A percentile compares a stretch with the other conserved stretches of the same genome.
Evolutionary conservation across 2,113 vertebrate genomes (phyloP).

Genomic region (Riparia riparia): DNA sequence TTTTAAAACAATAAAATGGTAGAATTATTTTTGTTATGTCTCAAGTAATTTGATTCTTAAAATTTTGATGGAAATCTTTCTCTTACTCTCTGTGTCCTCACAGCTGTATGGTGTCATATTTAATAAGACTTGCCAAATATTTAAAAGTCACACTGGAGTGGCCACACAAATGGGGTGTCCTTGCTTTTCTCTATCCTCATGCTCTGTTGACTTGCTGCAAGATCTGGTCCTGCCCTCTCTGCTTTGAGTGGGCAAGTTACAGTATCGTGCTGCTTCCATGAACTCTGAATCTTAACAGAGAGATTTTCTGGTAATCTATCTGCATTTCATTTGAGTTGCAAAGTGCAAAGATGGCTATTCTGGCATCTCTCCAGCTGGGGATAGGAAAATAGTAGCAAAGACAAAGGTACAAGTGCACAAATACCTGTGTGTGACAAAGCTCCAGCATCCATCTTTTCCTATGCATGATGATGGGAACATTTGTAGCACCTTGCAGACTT

Average conservation of each 20-base stretch:
- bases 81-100: not conserved
- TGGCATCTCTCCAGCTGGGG: not conserved
- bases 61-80: not conserved
- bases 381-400: not conserved
- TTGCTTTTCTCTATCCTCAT: not conserved
- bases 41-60: not conserved
- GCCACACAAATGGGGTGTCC: not conserved
- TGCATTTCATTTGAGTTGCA: not conserved
- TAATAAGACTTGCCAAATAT: not conserved
- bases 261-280: not conserved
- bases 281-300: not conserved
- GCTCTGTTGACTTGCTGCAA: not conserved
- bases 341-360: not conserved
- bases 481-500: not conserved
- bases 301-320: not conserved
- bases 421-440: not conserved
- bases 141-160: rapidly evolving
- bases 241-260: not conserved
- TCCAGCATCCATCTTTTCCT: not conserved
- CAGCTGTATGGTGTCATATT: not conserved
- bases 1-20: not conserved
- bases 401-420: rapidly evolving
- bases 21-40: not conserved
- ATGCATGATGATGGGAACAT: rapidly evolving
- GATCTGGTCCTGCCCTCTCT: not conserved